Percentiles rank a stretch among this genome's conserved stretches.
These are phyloP conservation scores for Amblyjoppa proteus DNA, from an alignment of 2,888 invertebrate genomes.

Conservation along the genomic window DNA sequence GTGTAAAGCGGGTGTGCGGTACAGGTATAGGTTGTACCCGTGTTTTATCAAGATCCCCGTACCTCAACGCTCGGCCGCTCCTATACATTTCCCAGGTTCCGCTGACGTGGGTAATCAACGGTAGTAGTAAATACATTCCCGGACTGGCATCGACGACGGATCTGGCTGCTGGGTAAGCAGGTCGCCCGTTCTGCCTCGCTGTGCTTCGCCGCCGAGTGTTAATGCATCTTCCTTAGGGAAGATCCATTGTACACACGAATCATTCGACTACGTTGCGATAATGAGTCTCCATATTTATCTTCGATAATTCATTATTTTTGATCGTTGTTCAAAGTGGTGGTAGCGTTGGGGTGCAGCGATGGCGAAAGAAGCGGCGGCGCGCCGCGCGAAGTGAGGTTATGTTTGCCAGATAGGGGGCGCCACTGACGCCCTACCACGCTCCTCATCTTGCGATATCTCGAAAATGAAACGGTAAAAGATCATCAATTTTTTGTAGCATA, in stretches of 20 bases:
- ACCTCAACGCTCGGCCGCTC: slow-evolving; percentile 21
- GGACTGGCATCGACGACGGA: slow-evolving; percentile 46
- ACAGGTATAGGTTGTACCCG: background rate
- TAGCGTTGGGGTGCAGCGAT: too few species aligned
- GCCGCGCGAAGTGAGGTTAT: too few species aligned
- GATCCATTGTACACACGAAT: background rate
- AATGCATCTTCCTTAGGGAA: background rate
- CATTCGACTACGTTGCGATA: background rate
- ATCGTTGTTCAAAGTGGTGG: too few species aligned
- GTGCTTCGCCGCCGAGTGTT: background rate
- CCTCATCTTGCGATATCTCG: too few species aligned
- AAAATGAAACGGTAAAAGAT: too few species aligned
- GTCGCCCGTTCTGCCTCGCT: slow-evolving; percentile 15
- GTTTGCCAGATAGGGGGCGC: too few species aligned
- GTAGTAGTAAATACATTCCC: slow-evolving; percentile 69
- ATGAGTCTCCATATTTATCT: background rate
- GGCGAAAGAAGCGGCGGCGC: too few species aligned
- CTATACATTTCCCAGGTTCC: slow-evolving; percentile 45
- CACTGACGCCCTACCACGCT: too few species aligned
- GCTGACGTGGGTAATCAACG: slow-evolving; percentile 75
- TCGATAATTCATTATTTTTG: background rate
- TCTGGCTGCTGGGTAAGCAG: slow-evolving; percentile 49
- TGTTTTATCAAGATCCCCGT: slow-evolving; percentile 57
- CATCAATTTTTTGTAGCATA: too few species aligned
- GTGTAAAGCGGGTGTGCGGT: slow-evolving; percentile 30